phyloP scores from a whole-genome alignment of 2,113 vertebrate genomes.

The Anolis carolinensis region DNA sequence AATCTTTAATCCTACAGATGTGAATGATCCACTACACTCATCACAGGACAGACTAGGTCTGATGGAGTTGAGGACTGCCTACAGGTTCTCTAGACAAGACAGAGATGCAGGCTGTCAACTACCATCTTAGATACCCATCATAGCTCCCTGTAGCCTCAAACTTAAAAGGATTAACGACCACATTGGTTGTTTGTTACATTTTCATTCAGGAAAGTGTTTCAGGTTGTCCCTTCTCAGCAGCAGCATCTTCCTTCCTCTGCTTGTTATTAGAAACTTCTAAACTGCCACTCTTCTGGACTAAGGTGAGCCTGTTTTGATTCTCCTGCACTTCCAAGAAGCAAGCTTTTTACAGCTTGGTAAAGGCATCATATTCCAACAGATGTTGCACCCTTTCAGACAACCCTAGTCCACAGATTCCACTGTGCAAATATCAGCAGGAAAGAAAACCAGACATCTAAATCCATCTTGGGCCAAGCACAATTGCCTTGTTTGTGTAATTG shows the following conservation, averaged over 20 bases:
- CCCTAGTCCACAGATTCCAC: background rate
- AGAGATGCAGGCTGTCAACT: background rate
- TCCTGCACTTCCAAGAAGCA: background rate
- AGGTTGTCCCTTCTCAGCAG: background rate
- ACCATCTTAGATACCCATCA: background rate
- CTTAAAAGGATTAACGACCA: background rate
- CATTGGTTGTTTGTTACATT: background rate
- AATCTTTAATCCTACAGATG: background rate
- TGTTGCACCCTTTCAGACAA: background rate
- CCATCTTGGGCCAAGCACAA: slow-evolving; percentile 38
- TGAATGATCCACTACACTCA: no score
- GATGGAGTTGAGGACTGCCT: no score
- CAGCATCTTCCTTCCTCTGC: background rate
- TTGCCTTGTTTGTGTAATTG: slow-evolving; percentile 44
- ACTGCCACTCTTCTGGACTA: background rate
- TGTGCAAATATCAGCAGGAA: background rate
- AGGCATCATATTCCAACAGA: background rate
- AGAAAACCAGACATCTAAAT: slow-evolving; percentile 20
- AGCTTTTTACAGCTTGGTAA: background rate
- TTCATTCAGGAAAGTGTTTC: background rate
- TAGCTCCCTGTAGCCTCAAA: background rate
- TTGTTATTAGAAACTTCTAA: background rate
- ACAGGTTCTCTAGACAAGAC: no score
- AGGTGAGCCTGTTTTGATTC: background rate
- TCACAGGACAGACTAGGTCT: no score